Evolutionary conservation across 2,888 invertebrate genomes (phyloP), one percentile per base, ranked within the genome.

Genomic region (Drosophila dives): DNA sequence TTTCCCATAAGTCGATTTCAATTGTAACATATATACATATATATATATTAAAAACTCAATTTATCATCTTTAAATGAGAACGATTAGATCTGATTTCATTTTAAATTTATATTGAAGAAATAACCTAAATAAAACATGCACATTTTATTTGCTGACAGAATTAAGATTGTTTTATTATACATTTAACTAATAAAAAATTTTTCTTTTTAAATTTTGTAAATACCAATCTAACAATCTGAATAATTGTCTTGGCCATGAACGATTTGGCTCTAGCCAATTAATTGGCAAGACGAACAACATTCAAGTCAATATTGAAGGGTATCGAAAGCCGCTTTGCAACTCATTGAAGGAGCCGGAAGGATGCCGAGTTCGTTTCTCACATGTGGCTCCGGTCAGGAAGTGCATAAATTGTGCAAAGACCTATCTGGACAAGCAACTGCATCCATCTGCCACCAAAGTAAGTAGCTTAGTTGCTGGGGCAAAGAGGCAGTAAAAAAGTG

Each of bases 251-350:
- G 7, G 3, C 2, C 17, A 8, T 49, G 17, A 34, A 34, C 23
- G 17, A 34, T 11, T 23, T 23, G 20, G 17, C 33, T 33, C 8
- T 3, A 34, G 2, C 53, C 53, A 53, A 33, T 17, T 15, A 29
- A 12, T 8, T 33, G 10, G 3, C 15, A 34, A 17, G 15, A 11
- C 34, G 17, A 11, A 26, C 26, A 4, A 26, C 36, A n/a, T 4
- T 17, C 34, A 53, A 23, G 34, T 8, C 23, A 2, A 26, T 7
- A 59, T 56, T 51, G 53, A 20, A 66, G 59, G 75, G 78, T 68
- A 76, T 80, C 75, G 65, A 88, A 83, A 85, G 79, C 88, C 60
- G 86, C 81, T 85, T 84, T 84, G 79, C 87, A 84, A 62, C 81
- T 80, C 78, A 86, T 84, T 89, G 78, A 55, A 55, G n/a, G 29